These are phyloP conservation scores for Tinea semifulvella DNA, from an alignment of 2,888 invertebrate genomes.

Conservation along the genomic window DNA sequence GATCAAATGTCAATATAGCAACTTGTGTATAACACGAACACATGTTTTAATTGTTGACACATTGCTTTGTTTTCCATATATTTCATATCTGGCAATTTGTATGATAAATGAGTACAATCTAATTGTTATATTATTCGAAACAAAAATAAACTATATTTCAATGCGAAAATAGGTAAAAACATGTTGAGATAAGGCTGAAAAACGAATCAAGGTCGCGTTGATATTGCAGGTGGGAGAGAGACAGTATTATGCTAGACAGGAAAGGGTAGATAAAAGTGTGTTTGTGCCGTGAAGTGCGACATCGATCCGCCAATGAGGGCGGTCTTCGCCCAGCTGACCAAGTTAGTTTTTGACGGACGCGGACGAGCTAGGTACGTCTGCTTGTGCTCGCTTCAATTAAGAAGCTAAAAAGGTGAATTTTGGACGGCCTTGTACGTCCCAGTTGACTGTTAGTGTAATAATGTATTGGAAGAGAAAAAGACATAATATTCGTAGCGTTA, in stretches of 20 bases:
- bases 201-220: slow-evolving; percentile 40
- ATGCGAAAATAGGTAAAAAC: neutral
- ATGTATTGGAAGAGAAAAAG: slow-evolving; percentile 66
- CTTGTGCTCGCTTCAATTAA: slow-evolving; percentile 38
- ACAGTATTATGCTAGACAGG: slow-evolving; percentile 28
- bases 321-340: slow-evolving; percentile 48
- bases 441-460: slow-evolving; percentile 57
- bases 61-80: slow-evolving; percentile 57
- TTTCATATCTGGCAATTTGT: slow-evolving; percentile 29
- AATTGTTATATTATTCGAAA: neutral
- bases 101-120: slow-evolving; percentile 11
- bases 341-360: slow-evolving; percentile 46
- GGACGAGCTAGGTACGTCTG: slow-evolving; percentile 25
- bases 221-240: slow-evolving; percentile 32
- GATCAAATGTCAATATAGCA: slow-evolving; percentile 37
- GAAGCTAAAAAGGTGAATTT: slow-evolving; percentile 36
- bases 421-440: slow-evolving; percentile 56
- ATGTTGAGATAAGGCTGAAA: slow-evolving; percentile 21
- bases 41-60: slow-evolving; percentile 43
- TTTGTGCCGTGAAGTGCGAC: slow-evolving; percentile 26
- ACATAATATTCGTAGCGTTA: slow-evolving; percentile 60
- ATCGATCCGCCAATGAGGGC: slow-evolving; percentile 64
- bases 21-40: slow-evolving; percentile 35
- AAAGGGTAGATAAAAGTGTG: slow-evolving; percentile 31
- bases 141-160: neutral